Evolutionary conservation across 2,113 vertebrate genomes (phyloP).

Genomic region (Nycticryphes semicollaris): DNA sequence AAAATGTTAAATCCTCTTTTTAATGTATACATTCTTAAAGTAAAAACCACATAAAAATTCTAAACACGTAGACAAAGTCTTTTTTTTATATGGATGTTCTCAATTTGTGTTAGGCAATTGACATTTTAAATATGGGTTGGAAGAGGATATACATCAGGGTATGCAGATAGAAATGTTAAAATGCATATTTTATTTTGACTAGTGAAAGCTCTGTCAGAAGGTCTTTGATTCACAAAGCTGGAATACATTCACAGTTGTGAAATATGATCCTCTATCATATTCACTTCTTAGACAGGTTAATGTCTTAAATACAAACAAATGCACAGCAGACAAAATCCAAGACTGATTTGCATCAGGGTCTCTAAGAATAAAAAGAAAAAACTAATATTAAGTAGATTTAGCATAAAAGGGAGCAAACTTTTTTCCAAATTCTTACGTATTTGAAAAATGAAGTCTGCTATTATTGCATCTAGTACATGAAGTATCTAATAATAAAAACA

Average conservation of each 20-base stretch:
- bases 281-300: slow-evolving; percentile 30
- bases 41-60: background rate
- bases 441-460: background rate
- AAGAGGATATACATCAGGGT: slow-evolving; percentile 41
- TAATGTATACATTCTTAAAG: background rate
- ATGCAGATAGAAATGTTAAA: slow-evolving; percentile 53
- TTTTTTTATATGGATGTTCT: background rate
- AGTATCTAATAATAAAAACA: background rate
- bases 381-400: background rate
- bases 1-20: background rate
- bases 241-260: slow-evolving; percentile 52
- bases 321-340: background rate
- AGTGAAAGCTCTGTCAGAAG: slow-evolving; percentile 43
- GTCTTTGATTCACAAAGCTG: slow-evolving; percentile 52
- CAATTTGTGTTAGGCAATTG: slow-evolving; percentile 43
- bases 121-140: slow-evolving; percentile 52
- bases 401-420: background rate
- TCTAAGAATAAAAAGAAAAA: background rate
- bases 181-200: slow-evolving; percentile 59
- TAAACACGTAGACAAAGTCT: background rate
- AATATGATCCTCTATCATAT: slow-evolving; percentile 19
- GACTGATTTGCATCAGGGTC: background rate
- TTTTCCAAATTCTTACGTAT: background rate
- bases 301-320: slow-evolving; percentile 51
- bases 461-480: background rate